Base-by-base conservation (phyloP, 2,888 invertebrate species). In the Shargacucullia verbasci region DNA sequence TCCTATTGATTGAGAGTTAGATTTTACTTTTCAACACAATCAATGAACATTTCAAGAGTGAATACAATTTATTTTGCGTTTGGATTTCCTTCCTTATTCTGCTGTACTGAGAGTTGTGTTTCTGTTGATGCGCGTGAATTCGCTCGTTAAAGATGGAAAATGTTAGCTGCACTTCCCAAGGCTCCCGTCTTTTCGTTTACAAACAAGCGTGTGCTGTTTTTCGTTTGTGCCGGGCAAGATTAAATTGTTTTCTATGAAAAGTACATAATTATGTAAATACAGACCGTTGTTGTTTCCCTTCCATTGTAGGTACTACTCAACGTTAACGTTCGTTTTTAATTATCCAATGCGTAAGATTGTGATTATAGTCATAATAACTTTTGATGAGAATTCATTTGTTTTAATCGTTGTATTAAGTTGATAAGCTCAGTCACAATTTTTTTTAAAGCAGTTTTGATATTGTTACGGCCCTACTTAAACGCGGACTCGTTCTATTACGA, bases 121-220 rank as follows among this genome's bases (percentile, higher is more conserved):
- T 87, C 55, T 47, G 11, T 41, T 52, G 61, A 34, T 38, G 31
- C 29, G 8, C 6, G 8, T 54, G 47, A 47, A 45, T 65, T 67
- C 67, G 63, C 58, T 72, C 78, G 80, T 76, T 83, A 84, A 86
- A 82, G 88, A 88, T 90, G 89, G 85, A 84, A 86, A 81, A 84
- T 88, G 87, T 91, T 85, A 79, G 83, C 83, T 89, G 88, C 88
- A 87, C 85, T 87, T 75, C 80, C 82, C 92, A 92, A 92, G 92
- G 92, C 85, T 86, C 82, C 79, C 70, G 73, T 75, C 78, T 74
- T 76, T 75, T 81, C 79, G 89, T 92, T 93, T 93, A 92, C 91
- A 90, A 92, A 92, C 90, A 83, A 79, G 64, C 62, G 82, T 81
- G 82, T 79, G 80, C 87, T 91, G 91, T 86, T 90, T 91, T 89